Percentiles rank a stretch among this genome's conserved stretches.
Evolutionary conservation across 2,888 invertebrate species (phyloP).

Genomic region (Ditylenchus weischeri): DNA sequence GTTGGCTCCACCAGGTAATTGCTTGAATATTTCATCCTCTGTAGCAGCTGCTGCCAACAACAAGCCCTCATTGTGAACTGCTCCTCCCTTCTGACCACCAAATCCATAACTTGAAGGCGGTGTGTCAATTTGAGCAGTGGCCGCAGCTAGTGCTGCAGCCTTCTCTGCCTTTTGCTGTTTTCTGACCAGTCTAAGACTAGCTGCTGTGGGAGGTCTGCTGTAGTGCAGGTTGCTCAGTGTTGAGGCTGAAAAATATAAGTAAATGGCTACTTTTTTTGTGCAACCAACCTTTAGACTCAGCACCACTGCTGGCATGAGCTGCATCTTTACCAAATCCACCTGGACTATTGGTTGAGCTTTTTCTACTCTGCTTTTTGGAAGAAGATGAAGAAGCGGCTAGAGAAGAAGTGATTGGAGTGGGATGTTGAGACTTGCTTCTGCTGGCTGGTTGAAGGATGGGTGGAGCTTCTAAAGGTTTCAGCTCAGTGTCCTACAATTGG

Average conservation of each 20-base stretch:
- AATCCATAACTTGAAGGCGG: too few species aligned
- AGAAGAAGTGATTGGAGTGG: background rate
- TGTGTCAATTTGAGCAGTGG: too few species aligned
- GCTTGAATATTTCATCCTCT: too few species aligned
- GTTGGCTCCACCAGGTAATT: too few species aligned
- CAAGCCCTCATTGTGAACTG: too few species aligned
- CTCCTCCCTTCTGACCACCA: too few species aligned
- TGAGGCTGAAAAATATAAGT: background rate
- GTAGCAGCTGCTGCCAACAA: too few species aligned
- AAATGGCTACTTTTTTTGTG: too few species aligned
- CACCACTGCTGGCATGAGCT: too few species aligned
- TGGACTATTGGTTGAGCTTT: background rate
- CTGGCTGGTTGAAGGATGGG: constrained; percentile 3
- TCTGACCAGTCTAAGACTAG: constrained; percentile 11
- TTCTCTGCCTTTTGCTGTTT: constrained; percentile 14
- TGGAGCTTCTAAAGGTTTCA: constrained; percentile 1
- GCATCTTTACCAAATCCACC: too few species aligned
- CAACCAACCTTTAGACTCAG: too few species aligned
- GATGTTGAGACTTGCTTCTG: background rate
- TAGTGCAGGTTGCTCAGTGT: constrained; percentile 11
- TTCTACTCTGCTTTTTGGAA: background rate
- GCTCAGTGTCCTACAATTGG: background rate
- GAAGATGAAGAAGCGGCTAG: background rate
- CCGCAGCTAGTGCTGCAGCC: background rate
- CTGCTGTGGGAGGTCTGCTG: constrained; percentile 14